Percentiles rank a stretch among this genome's conserved stretches.
Evolutionary conservation across 2,113 vertebrate species (phyloP).

Genomic region (Mastomys coucha): DNA sequence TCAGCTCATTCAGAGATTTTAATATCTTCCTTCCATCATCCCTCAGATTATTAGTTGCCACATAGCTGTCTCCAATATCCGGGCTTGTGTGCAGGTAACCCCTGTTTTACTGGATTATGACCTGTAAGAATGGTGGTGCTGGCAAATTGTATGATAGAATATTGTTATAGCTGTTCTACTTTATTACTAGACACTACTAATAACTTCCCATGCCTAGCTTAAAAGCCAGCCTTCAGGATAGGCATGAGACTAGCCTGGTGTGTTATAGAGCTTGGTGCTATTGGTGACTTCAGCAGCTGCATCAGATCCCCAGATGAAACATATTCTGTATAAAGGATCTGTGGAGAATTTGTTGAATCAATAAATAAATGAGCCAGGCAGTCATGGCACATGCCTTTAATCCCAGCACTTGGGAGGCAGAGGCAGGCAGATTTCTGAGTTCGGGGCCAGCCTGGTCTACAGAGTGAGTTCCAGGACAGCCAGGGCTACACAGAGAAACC

Average conservation of each 20-base stretch:
- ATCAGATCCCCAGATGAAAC: not conserved
- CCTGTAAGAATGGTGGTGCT: not conserved
- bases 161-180: not conserved
- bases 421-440: too few relatives aligned
- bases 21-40: not conserved
- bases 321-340: not conserved
- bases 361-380: constrained; percentile 12
- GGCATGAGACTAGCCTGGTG: not conserved
- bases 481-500: too few relatives aligned
- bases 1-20: not conserved
- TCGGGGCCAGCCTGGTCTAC: too few relatives aligned
- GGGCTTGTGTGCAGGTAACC: not conserved
- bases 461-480: too few relatives aligned
- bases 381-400: too few relatives aligned
- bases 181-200: not conserved
- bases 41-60: not conserved
- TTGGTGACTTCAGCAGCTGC: not conserved
- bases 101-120: not conserved
- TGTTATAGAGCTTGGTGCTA: not conserved
- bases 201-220: not conserved
- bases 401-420: too few relatives aligned
- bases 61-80: not conserved
- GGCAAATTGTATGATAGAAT: not conserved
- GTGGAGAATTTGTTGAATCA: not conserved
- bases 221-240: not conserved